Conservation (phyloP, 53 echinoderm and acorn worm genomes). For the Henricia sp. region DNA sequence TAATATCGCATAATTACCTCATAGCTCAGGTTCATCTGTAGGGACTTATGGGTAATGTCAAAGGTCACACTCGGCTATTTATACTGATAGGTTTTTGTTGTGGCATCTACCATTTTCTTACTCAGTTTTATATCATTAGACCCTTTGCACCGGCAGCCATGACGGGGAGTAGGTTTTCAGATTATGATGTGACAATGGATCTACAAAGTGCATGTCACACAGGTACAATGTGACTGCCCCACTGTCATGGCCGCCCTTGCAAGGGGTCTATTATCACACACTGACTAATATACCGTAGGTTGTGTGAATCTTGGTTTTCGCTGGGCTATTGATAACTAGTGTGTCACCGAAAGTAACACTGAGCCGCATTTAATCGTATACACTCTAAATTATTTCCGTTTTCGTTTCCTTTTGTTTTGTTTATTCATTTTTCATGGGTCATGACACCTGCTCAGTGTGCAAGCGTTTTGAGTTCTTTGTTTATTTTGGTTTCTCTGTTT, state of each 20-base stretch:
- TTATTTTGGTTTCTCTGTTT: background rate
- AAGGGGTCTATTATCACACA: background rate
- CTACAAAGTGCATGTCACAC: too few species aligned
- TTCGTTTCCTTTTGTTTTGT: background rate
- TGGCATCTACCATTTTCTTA: background rate
- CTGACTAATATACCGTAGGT: background rate
- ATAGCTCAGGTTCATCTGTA: constrained; percentile 6
- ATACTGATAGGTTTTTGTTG: background rate
- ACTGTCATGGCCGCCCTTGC: too few species aligned
- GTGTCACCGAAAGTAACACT: background rate
- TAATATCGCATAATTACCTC: too few species aligned
- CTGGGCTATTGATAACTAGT: background rate
- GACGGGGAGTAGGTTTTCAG: too few species aligned
- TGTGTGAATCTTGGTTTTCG: background rate
- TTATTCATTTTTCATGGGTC: background rate
- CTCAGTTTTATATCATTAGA: background rate
- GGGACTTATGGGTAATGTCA: constrained; percentile 28
- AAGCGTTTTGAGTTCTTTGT: constrained; percentile 6
- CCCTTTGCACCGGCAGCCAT: too few species aligned
- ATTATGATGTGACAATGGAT: too few species aligned
- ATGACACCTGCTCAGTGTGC: too few species aligned
- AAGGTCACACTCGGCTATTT: background rate
- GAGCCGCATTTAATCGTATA: too few species aligned
- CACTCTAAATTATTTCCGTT: background rate
- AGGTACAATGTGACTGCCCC: too few species aligned